Base-by-base conservation (phyloP, 1,140 invertebrate species). In the Saccostrea glomerata region DNA sequence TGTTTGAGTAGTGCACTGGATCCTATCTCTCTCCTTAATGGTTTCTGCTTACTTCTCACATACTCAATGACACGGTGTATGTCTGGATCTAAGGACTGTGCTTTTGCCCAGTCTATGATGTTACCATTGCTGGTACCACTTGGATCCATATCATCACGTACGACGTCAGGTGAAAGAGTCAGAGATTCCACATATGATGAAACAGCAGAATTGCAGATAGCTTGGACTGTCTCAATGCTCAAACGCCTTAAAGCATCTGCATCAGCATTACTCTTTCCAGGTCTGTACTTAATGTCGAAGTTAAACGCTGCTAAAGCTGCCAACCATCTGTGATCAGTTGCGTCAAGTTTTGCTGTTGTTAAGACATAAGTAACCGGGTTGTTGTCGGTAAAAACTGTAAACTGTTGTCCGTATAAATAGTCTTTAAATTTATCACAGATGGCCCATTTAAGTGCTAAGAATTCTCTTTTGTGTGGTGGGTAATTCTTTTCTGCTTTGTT, bases 401-500 rank as follows among this genome's bases (percentile, higher is more conserved):
- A 91, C 12, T 40, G 54, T 25, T 66, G 23, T 30, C 89, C 89
- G 84, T 89, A 89, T 54, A 90, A n/a, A 70, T 90, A 90, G 56
- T 90, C 87, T 25, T 86, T 63, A 58, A 82, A 88, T 77, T 90
- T 90, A 11, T 89, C 88, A 15, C 55, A 70, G 15, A 89, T 47
- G 15, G 82, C 84, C 87, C 88, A 88, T 54, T 84, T 87, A 23
- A 91, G 55, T 13, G 89, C 89, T 15, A 88, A 55, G 40, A 87
- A 88, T 60, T 90, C 89, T 25, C 47, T 54, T 54, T 90, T 88
- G 58, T 90, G 85, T n/a, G 87, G 36, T 55, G 86, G 60, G 70
- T 89, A 91, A 77, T 89, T 89, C 36, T 83, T 73, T 82, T 91
- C 86, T 15, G 86, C 84, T 85, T 85, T 85, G 23, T n/a, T 88